Conservation (phyloP, 2,888 invertebrate species). For the Sminthurides aquaticus region DNA sequence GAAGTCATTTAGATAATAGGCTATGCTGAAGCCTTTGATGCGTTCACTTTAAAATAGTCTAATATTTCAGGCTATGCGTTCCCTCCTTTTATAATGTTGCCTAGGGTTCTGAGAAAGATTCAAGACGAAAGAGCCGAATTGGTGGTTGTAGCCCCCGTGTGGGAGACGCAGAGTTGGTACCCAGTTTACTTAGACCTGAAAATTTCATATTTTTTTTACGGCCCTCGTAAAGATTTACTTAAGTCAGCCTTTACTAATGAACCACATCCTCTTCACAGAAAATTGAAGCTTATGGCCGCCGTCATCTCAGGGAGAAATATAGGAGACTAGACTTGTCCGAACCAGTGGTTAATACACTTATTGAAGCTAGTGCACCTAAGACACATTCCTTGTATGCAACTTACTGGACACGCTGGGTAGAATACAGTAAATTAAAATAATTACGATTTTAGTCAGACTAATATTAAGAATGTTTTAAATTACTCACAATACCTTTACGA, state of each 20-base stretch:
- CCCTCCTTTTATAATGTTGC: constrained; percentile 25
- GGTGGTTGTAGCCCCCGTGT: constrained; percentile 28
- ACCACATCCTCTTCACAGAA: not conserved
- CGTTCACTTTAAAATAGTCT: constrained; percentile 24
- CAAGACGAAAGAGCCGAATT: constrained; percentile 20
- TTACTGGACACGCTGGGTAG: not conserved
- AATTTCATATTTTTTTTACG: no score
- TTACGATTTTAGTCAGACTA: not conserved
- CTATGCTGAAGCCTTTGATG: constrained; percentile 14
- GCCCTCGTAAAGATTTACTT: no score
- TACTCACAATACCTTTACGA: not conserved
- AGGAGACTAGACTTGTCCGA: not conserved
- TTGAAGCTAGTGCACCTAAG: not conserved
- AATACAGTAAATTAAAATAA: not conserved
- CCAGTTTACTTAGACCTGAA: no score
- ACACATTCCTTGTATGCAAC: not conserved
- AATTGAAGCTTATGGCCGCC: not conserved
- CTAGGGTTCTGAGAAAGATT: constrained; percentile 25
- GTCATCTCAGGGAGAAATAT: not conserved
- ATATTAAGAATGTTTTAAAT: not conserved
- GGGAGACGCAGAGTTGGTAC: constrained; percentile 30
- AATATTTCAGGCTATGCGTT: constrained; percentile 24
- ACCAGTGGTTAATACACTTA: not conserved
- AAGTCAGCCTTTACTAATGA: not conserved
- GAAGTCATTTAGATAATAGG: not conserved